Evolutionary conservation across 1,140 invertebrate species (phyloP).

Genomic region (Camponotus pennsylvanicus): DNA sequence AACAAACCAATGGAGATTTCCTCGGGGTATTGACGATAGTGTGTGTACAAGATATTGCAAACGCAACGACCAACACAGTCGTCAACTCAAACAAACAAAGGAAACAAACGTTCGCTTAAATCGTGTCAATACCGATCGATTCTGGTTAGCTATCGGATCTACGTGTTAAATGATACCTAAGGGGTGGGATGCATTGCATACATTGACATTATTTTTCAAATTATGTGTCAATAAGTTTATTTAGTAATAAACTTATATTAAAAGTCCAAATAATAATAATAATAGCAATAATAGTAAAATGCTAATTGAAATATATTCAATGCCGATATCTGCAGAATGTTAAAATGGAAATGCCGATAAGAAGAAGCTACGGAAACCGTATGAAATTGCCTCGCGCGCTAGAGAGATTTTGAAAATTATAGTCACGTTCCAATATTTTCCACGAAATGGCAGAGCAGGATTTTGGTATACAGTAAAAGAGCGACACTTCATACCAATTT

Average conservation of each 20-base stretch:
- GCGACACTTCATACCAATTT: slow-evolving; percentile 11
- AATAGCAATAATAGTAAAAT: too few relatives aligned
- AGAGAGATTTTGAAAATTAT: slow-evolving; percentile 43
- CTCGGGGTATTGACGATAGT: slow-evolving; percentile 56
- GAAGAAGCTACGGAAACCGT: slow-evolving; percentile 35
- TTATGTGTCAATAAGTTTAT: too few relatives aligned
- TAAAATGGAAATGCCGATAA: slow-evolving; percentile 13
- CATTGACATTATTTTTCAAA: neutral
- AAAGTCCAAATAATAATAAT: neutral
- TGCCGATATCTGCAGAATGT: neutral
- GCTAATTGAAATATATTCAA: neutral
- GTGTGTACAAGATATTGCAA: slow-evolving; percentile 61
- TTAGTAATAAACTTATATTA: too few relatives aligned
- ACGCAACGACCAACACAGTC: slow-evolving; percentile 53
- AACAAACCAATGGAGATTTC: slow-evolving; percentile 60
- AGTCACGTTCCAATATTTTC: slow-evolving; percentile 55
- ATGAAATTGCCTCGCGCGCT: slow-evolving; percentile 14
- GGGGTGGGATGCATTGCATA: neutral
- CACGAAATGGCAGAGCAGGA: slow-evolving; percentile 31
- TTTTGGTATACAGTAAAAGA: slow-evolving; percentile 48
- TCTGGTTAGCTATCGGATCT: slow-evolving; percentile 65
- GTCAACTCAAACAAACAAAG: slow-evolving; percentile 68
- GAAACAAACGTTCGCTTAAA: slow-evolving; percentile 69
- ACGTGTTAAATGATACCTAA: slow-evolving; percentile 56
- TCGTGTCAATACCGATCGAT: slow-evolving; percentile 63